Base-by-base conservation (phyloP, 2,113 vertebrate genomes). In the Pollimyrus isidori region DNA sequence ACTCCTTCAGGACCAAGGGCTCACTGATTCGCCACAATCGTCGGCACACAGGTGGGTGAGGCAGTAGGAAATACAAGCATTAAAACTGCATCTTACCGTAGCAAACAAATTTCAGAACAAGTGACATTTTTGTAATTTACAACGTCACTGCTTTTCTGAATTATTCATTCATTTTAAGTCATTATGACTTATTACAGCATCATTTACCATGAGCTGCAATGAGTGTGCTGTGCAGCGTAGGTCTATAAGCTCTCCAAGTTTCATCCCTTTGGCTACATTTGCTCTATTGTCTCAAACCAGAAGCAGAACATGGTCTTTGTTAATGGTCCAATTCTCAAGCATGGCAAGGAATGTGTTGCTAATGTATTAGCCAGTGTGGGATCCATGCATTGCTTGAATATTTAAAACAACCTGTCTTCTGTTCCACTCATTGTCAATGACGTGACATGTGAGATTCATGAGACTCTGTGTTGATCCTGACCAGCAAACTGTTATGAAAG, bases 1-100 rank as follows among this genome's bases (percentile, higher is more conserved):
- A 96, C 3, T 96, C 97, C 26, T 99, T 99, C 92, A 96, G 98
- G 89, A 99, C 98, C 89, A 99, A 99, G 95, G 98, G 98, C 13
- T 99, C 98, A 1, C 94, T 99, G 89, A 99, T 99, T 89, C 96
- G 98, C 19, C 98, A 99, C 93, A 97, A 98, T 88, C 96, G 98
- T 39, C 96, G 98, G 13, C 98, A 99, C 95, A 99, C 98, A 3
- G 98, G 98, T 99, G 93, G 93, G 92, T 48, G 76, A 46, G 83
- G 91, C 39, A 21, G 48, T 17, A 39, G 21, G 1, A 39, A 83
- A 84, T 0, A 1, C 23, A 7, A 65, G 39, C 30, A 10, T 65
- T 45, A 62, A 65, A 23, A 62, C 56, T 62, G 17, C 13, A 48
- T 69, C 48, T 73, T 39, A 69, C 62, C 9, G 3, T 69, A 69